Conservation (phyloP, 2,888 invertebrate species). For the Tetragnatha montana region DNA sequence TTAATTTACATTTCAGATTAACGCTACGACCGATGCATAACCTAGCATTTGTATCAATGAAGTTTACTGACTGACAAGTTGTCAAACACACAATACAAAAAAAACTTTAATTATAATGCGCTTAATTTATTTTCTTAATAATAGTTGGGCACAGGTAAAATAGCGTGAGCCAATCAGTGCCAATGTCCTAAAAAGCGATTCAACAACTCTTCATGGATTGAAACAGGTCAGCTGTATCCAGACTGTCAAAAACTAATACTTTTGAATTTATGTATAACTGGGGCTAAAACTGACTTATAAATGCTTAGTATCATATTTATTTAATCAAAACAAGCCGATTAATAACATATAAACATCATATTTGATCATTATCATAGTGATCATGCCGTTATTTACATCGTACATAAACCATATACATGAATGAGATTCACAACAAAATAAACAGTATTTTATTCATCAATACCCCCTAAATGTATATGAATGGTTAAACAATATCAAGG, state of each 20-base stretch:
- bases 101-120: neutral
- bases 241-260: constrained; percentile 48
- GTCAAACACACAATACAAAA: neutral
- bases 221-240: constrained; percentile 69
- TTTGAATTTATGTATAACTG: too few species aligned
- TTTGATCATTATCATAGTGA: constrained; percentile 3
- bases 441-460: constrained; percentile 12
- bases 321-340: neutral
- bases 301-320: too few species aligned
- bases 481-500: constrained; percentile 2
- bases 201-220: constrained; percentile 64
- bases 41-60: too few species aligned
- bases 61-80: too few species aligned
- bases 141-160: constrained; percentile 45
- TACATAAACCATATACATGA: constrained; percentile 19
- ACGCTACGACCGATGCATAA: too few species aligned
- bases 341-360: constrained; percentile 23
- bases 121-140: constrained; percentile 20
- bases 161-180: constrained; percentile 49
- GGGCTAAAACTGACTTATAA: too few species aligned
- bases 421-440: constrained; percentile 12
- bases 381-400: constrained; percentile 66
- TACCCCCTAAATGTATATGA: constrained; percentile 9
- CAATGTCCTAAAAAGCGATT: constrained; percentile 69
- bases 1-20: neutral